These are phyloP conservation scores for Cloeon dipterum DNA, from an alignment of 2,888 invertebrate species.

Conservation along the genomic window DNA sequence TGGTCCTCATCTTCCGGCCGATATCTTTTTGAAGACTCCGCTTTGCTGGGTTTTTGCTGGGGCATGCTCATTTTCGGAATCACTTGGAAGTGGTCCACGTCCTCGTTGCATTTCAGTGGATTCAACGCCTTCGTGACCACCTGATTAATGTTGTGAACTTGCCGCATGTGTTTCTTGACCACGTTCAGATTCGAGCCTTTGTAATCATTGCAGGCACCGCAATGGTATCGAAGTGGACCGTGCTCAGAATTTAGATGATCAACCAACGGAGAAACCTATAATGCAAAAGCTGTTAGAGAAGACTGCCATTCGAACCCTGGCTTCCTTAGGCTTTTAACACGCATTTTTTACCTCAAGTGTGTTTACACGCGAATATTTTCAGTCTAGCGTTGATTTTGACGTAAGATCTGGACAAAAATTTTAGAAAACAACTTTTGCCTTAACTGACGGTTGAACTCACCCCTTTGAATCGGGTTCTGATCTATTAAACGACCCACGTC, in stretches of 20 bases:
- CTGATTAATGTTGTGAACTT: conserved; percentile 22
- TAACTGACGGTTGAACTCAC: too few species aligned
- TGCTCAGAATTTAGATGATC: conserved; percentile 35
- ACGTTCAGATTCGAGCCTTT: conserved; percentile 13
- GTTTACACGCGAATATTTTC: too few species aligned
- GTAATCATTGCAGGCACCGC: conserved; percentile 28
- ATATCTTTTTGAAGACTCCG: conserved; percentile 4
- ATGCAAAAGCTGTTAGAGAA: too few species aligned
- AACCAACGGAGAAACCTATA: conserved; percentile 19
- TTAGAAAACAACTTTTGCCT: too few species aligned
- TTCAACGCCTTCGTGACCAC: conserved; percentile 19
- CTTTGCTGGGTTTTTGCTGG: background rate
- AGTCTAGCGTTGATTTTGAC: too few species aligned
- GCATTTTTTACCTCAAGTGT: too few species aligned
- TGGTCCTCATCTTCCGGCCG: background rate
- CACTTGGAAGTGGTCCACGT: conserved; percentile 24
- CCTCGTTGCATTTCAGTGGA: conserved; percentile 20
- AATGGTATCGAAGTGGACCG: conserved; percentile 29
- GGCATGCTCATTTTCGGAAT: conserved; percentile 15
- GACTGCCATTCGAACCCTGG: too few species aligned
- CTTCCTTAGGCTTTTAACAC: too few species aligned
- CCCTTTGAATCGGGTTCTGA: too few species aligned
- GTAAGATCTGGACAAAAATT: too few species aligned
- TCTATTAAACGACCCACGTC: too few species aligned
- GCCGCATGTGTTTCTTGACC: conserved; percentile 25